Evolutionary conservation across 2,113 vertebrate species (phyloP).

Genomic region (Pterocles gutturalis): DNA sequence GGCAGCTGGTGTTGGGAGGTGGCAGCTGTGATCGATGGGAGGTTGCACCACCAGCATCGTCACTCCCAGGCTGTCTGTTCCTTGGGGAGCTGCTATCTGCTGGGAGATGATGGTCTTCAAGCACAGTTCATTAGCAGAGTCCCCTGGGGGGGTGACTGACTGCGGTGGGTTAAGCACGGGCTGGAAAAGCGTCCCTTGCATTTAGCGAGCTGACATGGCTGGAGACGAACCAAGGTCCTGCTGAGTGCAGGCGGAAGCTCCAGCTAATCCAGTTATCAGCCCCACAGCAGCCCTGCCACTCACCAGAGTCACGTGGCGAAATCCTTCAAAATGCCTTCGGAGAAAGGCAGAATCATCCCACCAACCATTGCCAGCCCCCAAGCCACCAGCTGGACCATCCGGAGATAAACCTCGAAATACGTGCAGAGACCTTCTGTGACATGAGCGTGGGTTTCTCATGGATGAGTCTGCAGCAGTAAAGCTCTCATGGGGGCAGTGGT

Average conservation of each 20-base stretch:
- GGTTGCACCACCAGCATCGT: not conserved
- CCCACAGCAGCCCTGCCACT: not conserved
- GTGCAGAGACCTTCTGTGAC: not conserved
- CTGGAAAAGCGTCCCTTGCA: not conserved
- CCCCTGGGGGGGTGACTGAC: not conserved
- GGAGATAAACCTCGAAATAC: not conserved
- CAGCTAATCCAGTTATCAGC: not conserved
- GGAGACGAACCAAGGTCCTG: not conserved
- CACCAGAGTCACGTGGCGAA: not conserved
- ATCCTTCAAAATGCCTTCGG: not conserved
- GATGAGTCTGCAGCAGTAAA: not conserved
- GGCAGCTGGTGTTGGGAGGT: not conserved
- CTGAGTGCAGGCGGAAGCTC: not conserved
- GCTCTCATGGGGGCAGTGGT: not conserved
- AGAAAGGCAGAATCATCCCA: not conserved
- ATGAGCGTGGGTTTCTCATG: not conserved
- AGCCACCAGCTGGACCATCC: not conserved
- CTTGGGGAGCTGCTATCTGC: not conserved
- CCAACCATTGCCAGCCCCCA: not conserved
- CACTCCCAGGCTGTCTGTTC: not conserved
- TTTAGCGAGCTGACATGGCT: not conserved
- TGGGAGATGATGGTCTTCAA: slow-evolving; percentile 1
- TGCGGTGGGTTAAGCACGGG: not conserved
- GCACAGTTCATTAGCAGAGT: slow-evolving; percentile 11
- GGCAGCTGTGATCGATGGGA: not conserved